phyloP scores from a whole-genome alignment of 2,888 invertebrate species.

The Sycophila texana region DNA sequence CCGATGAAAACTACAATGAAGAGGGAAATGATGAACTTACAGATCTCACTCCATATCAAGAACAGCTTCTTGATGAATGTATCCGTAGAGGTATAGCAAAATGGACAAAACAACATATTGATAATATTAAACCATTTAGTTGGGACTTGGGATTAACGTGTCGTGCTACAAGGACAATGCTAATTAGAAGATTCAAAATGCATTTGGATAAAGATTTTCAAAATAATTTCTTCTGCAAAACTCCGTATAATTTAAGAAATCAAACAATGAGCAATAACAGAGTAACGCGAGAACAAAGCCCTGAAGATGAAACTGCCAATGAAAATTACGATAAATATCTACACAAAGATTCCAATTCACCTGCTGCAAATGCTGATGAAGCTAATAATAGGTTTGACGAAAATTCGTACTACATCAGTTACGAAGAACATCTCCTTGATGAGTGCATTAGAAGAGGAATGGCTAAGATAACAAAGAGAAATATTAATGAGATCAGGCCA shows the following conservation, averaged over 20 bases:
- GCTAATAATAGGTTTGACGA: constrained; percentile 18
- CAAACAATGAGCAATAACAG: constrained; percentile 14
- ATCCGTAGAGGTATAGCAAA: constrained; percentile 82
- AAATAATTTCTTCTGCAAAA: constrained; percentile 7
- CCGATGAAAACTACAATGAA: constrained; percentile 24
- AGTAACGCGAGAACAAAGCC: not conserved
- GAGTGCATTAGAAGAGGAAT: constrained; percentile 55
- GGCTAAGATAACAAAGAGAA: constrained; percentile 52
- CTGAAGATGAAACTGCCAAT: not conserved
- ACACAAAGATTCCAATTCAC: constrained; percentile 1
- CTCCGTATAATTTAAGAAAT: not conserved
- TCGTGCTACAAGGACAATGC: constrained; percentile 38
- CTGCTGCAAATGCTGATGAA: constrained; percentile 9
- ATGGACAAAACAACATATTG: constrained; percentile 58
- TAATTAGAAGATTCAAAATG: constrained; percentile 35
- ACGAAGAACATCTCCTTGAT: constrained; percentile 54
- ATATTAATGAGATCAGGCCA: constrained; percentile 48
- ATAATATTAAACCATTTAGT: constrained; percentile 52
- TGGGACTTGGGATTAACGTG: constrained; percentile 51
- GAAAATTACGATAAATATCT: not conserved
- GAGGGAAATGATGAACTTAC: constrained; percentile 75
- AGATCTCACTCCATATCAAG: constrained; percentile 73
- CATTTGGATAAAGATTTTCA: constrained; percentile 12
- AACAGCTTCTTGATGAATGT: constrained; percentile 81
- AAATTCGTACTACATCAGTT: constrained; percentile 36